Evolutionary conservation across 2,113 vertebrate species (phyloP).

Genomic region (Acrocephalus kingi): DNA sequence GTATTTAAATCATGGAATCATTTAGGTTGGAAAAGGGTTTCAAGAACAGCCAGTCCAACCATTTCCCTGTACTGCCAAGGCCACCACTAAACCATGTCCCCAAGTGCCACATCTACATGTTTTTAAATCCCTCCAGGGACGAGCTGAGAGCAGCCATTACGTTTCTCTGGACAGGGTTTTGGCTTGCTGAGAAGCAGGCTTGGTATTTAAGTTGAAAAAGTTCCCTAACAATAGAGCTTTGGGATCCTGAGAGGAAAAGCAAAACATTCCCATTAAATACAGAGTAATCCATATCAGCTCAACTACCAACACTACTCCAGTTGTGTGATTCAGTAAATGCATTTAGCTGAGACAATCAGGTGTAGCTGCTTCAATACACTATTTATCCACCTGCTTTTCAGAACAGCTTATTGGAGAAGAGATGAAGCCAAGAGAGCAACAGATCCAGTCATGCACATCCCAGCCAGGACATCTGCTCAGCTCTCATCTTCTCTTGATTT

Average conservation of each 20-base stretch:
- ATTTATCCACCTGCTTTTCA: background rate
- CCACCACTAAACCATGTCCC: background rate
- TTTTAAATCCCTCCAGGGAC: background rate
- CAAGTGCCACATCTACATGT: background rate
- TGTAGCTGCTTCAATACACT: background rate
- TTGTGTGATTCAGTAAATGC: background rate
- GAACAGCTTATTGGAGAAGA: background rate
- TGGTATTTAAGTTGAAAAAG: background rate
- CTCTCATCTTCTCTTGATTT: background rate
- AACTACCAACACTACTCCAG: background rate
- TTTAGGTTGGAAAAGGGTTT: background rate
- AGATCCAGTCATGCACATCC: background rate
- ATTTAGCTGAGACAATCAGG: background rate
- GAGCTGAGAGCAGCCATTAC: background rate
- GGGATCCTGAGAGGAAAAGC: background rate
- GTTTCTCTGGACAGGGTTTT: background rate
- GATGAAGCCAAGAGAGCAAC: background rate
- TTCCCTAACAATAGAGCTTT: background rate
- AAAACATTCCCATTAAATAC: background rate
- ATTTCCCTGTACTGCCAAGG: background rate
- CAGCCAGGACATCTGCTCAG: background rate
- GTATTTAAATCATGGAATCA: background rate
- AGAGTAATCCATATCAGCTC: background rate
- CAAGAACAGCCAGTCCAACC: background rate
- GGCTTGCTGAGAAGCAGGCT: background rate